Base-by-base conservation (phyloP, 2,113 vertebrate genomes). In the Seriola aureovittata region DNA sequence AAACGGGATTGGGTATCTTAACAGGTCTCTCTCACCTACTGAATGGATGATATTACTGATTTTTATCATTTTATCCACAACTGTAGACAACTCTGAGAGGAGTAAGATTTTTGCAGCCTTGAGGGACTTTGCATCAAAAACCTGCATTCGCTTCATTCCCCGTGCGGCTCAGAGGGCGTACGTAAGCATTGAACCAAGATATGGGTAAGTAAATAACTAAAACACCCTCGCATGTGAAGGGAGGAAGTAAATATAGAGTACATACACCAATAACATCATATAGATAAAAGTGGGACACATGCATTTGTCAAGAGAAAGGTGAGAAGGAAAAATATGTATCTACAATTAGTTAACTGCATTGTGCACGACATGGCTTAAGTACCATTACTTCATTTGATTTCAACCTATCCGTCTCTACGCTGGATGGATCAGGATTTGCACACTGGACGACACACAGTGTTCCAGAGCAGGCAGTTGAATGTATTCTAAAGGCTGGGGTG, bases 121-220 rank as follows among this genome's bases (percentile, higher is more conserved):
- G 80, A 65, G 68, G 14, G 75, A 23, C 16, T 70, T 94, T 0
- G n/a, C 73, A 38, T 1, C 0, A 5, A 64, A 52, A 21, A 93
- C 92, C 75, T 94, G 93, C 79, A 58, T 95, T 55, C 92, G 79
- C 12, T 93, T 93, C 23, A 8, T 91, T 32, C 82, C 87, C 7
- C 75, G 66, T 0, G 2, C 0, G 0, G 0, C 0, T 2, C 48
- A 93, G 59, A 68, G 0, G 9, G 52, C 8, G 0, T 93, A 92
- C 80, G 17, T 94, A 1, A 86, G 60, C 72, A 71, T 90, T 19
- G 70, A 93, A 57, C 67, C 88, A 13, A 55, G 2, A 63, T 17
- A 2, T 2, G 94, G 94, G 93, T 94, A 17, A 92, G 92, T 57
- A 8, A 19, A 36, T 8, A 32, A 55, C 7, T 19, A 58, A 57